Evolutionary conservation across 2,797 vertebrate genomes (phyloP), one percentile per base, ranked within the genome.

Genomic region (Dendrocincla tyrannina): DNA sequence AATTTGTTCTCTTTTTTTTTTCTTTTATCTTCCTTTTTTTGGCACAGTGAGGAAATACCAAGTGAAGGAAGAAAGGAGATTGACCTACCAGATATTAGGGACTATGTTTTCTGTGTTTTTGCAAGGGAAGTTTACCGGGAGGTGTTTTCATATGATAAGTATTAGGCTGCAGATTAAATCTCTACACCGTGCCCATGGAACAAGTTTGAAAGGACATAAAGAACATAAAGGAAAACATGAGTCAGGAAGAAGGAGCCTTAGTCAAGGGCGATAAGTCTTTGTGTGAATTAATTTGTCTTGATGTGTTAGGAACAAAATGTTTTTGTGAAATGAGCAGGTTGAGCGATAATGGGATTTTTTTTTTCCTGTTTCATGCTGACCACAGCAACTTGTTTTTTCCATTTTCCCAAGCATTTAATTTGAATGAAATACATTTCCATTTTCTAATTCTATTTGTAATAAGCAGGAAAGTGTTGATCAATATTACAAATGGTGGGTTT

Each of bases 161-260:
- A 4, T 75, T 92, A n/a, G 68, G 16, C 53, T 81, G 56, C 39
- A 78, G 50, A 91, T 94, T 72, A 92, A 88, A 94, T 91, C 52
- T 52, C 35, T 72, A 18, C 35, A 24, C 10, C 50, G 33, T 75
- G 85, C 62, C 46, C 33, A 2, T 64, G 72, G 62, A 94, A 85
- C 11, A 85, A 70, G 44, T 64, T 62, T 52, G 67, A 88, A 85
- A 89, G 47, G 44, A 44, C 25, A 37, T 28, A 58, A 68, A 76
- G 30, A 35, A n/a, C 13, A 13, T 59, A 37, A 87, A 70, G 18
- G 44, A 41, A 82, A 67, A 77, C 7, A 30, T 70, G 78, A 72
- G 10, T 77, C 68, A 68, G 52, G 70, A 56, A 76, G 33, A 41
- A 87, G 25, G 37, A 82, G 11, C 4, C 39, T 86, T 78, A 42